Evolutionary conservation across 2,888 invertebrate species (phyloP).

Genomic region (Lepidocyrtinus sp.): DNA sequence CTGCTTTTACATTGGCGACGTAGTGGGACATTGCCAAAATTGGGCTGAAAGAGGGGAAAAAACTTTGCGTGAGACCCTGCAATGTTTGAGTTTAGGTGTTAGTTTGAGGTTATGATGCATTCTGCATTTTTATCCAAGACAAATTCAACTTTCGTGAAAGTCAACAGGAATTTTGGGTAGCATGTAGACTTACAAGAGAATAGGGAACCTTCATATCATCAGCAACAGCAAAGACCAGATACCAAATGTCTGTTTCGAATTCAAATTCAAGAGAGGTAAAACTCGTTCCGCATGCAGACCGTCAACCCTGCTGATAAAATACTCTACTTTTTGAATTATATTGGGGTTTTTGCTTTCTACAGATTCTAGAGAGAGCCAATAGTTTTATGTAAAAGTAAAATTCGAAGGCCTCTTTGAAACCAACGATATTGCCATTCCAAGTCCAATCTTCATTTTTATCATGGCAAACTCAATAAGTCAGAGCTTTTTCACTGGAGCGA

Average conservation of each 20-base stretch:
- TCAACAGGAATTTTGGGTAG: constrained; percentile 43
- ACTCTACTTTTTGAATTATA: constrained; percentile 25
- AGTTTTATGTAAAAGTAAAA: background rate
- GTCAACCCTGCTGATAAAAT: constrained; percentile 39
- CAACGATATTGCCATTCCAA: constrained; percentile 17
- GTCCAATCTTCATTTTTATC: constrained; percentile 14
- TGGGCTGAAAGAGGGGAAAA: background rate
- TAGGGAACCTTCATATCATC: constrained; percentile 18
- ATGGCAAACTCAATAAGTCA: constrained; percentile 35
- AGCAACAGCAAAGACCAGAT: constrained; percentile 3
- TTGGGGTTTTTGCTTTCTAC: constrained; percentile 11
- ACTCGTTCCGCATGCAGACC: constrained; percentile 54
- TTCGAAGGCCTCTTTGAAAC: constrained; percentile 15
- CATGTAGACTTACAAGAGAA: background rate
- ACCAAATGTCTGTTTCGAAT: constrained; percentile 43
- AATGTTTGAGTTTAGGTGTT: constrained; percentile 9
- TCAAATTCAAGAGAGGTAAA: constrained; percentile 55
- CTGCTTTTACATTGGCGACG: background rate
- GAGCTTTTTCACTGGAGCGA: background rate
- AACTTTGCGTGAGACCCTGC: constrained; percentile 14
- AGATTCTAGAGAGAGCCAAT: background rate
- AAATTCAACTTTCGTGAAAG: constrained; percentile 20
- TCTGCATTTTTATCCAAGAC: constrained; percentile 15
- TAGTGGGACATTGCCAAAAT: constrained; percentile 6
- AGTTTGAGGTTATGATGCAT: constrained; percentile 13